Conservation (phyloP, 2,888 invertebrate species). For the Acanthosepion lycidas region DNA sequence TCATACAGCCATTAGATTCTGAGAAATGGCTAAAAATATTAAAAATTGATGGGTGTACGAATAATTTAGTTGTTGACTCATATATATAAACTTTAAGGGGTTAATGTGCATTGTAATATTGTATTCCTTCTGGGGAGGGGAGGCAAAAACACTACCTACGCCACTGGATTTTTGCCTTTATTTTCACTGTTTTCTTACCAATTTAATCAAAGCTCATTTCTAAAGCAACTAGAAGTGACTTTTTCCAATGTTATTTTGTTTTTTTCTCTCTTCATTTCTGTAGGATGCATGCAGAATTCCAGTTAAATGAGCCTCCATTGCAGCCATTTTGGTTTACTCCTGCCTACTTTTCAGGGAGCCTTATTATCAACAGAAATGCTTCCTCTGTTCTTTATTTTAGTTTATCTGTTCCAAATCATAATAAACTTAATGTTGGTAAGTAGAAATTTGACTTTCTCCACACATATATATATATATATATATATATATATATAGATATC, state of each 20-base stretch:
- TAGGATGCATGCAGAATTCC: conserved; percentile 74
- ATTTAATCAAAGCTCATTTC: not conserved
- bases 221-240: not conserved
- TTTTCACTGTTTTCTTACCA: not conserved
- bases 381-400: conserved; percentile 65
- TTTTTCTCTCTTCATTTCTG: conserved; percentile 35
- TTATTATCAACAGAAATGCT: conserved; percentile 67
- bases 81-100: too few relatives aligned
- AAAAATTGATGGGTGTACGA: too few relatives aligned
- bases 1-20: too few relatives aligned
- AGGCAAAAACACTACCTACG: too few relatives aligned
- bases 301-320: conserved; percentile 72
- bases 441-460: conserved; percentile 46
- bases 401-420: conserved; percentile 69
- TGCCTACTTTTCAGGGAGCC: conserved; percentile 71
- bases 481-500: too few relatives aligned
- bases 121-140: too few relatives aligned
- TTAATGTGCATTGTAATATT: too few relatives aligned
- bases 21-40: too few relatives aligned
- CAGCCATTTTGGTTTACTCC: conserved; percentile 75
- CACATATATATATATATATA: too few relatives aligned
- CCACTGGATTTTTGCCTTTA: not conserved
- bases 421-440: conserved; percentile 73
- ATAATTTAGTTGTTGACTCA: too few relatives aligned
- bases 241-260: not conserved